Conservation (phyloP, 2,888 invertebrate species). For the Drosophila macrospina region DNA sequence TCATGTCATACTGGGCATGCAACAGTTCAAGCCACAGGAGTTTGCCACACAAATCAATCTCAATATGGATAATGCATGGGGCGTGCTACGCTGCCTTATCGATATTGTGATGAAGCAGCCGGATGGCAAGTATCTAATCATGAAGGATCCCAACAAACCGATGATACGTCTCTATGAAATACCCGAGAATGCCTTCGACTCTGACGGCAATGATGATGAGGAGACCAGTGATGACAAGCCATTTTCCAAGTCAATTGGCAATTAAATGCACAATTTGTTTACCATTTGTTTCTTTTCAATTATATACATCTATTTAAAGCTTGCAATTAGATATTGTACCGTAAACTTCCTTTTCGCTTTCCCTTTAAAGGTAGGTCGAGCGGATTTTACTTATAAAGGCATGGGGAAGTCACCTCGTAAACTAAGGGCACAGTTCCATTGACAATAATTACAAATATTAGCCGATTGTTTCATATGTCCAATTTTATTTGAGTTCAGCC, state of each 20-base stretch:
- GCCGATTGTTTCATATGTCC: too few relatives aligned
- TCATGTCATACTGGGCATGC: slow-evolving; percentile 98
- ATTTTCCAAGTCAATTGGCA: background rate
- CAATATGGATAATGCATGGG: slow-evolving; percentile 99
- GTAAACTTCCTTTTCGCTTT: too few relatives aligned
- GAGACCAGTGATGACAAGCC: slow-evolving; percentile 61
- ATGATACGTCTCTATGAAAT: slow-evolving; percentile 98
- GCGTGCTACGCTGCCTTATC: slow-evolving; percentile 97
- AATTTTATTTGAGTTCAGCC: too few relatives aligned
- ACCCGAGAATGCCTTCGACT: slow-evolving; percentile 99
- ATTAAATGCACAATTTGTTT: background rate
- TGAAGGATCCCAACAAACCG: slow-evolving; percentile 99
- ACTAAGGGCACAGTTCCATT: too few relatives aligned
- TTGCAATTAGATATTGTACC: background rate
- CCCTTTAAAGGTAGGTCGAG: too few relatives aligned
- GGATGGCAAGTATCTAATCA: slow-evolving; percentile 97
- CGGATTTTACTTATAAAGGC: too few relatives aligned
- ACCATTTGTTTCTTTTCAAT: slow-evolving; percentile 1
- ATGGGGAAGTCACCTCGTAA: too few relatives aligned
- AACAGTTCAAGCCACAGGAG: slow-evolving; percentile 99
- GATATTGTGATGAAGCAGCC: slow-evolving; percentile 98
- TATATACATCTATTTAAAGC: background rate
- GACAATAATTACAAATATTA: too few relatives aligned
- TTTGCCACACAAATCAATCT: slow-evolving; percentile 99
- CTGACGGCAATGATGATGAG: slow-evolving; percentile 87